Conservation (phyloP, 2,888 invertebrate species). For the Latheticus oryzae region DNA sequence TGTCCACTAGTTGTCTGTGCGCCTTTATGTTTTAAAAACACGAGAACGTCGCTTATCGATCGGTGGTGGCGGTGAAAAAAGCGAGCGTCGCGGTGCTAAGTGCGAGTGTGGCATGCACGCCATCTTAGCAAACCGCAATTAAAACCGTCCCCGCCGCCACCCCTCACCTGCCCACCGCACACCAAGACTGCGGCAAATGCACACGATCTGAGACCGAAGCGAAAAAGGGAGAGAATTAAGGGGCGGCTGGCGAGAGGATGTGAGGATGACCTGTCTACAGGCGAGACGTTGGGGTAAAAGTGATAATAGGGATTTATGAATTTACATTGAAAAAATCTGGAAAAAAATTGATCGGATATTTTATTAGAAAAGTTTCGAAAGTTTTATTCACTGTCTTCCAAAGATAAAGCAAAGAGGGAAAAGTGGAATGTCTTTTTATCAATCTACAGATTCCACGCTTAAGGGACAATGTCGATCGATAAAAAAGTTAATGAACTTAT, state of each 20-base stretch:
- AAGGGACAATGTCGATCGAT: no score
- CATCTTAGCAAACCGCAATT: slow-evolving; percentile 67
- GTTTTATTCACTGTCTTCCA: no score
- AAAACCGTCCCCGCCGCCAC: slow-evolving; percentile 57
- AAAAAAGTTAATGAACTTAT: no score
- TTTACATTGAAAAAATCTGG: no score
- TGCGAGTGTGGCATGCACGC: slow-evolving; percentile 67
- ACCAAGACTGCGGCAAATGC: slow-evolving; percentile 37
- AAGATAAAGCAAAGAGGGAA: no score
- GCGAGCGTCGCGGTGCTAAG: slow-evolving; percentile 66
- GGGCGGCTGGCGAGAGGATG: not conserved
- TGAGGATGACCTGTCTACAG: no score
- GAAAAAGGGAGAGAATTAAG: not conserved
- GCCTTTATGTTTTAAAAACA: slow-evolving; percentile 65
- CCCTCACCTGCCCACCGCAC: slow-evolving; percentile 33
- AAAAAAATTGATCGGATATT: no score
- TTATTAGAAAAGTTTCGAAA: no score
- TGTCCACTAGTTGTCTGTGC: slow-evolving; percentile 55
- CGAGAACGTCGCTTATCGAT: slow-evolving; percentile 64
- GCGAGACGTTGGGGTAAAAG: no score
- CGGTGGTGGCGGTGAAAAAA: slow-evolving; percentile 56
- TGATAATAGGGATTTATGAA: no score
- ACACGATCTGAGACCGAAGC: slow-evolving; percentile 7
- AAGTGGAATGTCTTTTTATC: no score
- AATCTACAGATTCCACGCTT: no score